Evolutionary conservation across 2,113 vertebrate genomes (phyloP).

Genomic region (Heteronetta atricapilla): DNA sequence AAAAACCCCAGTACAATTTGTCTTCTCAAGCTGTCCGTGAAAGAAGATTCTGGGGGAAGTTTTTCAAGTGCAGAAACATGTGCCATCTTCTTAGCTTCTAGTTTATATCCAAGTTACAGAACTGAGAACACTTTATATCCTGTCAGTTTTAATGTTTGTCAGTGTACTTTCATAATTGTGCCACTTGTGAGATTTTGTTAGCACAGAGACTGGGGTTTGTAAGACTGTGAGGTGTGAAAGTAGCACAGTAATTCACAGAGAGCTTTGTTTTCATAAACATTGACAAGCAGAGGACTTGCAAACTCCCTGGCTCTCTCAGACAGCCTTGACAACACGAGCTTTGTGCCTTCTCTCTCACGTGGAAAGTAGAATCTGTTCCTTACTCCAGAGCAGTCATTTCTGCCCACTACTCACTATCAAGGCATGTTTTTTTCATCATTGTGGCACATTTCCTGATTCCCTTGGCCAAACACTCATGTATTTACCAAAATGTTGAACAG

Average conservation of each 20-base stretch:
- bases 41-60: slow-evolving; percentile 54
- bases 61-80: slow-evolving; percentile 49
- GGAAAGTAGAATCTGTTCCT: neutral
- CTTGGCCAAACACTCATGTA: neutral
- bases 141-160: slow-evolving; percentile 23
- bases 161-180: slow-evolving; percentile 11
- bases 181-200: neutral
- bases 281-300: neutral
- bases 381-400: neutral
- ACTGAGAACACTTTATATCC: slow-evolving; percentile 29
- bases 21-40: slow-evolving; percentile 56
- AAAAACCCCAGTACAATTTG: slow-evolving; percentile 64
- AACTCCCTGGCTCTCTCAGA: neutral
- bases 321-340: neutral
- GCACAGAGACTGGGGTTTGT: neutral
- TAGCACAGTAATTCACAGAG: neutral
- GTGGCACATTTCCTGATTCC: neutral
- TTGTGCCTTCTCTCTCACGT: neutral
- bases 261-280: neutral
- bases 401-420: neutral
- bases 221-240: neutral
- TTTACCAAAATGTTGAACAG: neutral
- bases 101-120: slow-evolving; percentile 23
- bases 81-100: neutral
- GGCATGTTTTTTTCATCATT: neutral